These are phyloP conservation scores for Hydra vulgaris DNA, from an alignment of 30 jellyfish, hydroid and myxozoan species.

Conservation along the genomic window DNA sequence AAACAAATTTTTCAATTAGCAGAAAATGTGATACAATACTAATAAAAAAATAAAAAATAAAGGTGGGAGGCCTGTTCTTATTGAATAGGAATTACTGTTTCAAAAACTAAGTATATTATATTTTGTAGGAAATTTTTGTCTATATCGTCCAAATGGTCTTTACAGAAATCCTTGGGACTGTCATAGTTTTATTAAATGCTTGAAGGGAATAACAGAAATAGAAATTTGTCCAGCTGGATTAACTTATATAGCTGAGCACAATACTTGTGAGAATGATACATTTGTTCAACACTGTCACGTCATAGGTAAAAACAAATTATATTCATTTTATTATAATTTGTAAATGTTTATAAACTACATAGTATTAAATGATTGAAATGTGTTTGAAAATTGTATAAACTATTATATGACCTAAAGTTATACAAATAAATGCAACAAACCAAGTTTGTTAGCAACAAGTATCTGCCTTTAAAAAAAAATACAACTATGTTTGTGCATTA, in stretches of 20 bases:
- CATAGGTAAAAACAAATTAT: background rate
- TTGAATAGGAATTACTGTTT: too few species aligned
- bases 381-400: too few species aligned
- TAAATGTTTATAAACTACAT: background rate
- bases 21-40: too few species aligned
- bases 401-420: too few species aligned
- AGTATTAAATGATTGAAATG: too few species aligned
- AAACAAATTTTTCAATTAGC: too few species aligned
- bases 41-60: too few species aligned
- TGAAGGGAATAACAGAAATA: background rate
- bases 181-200: constrained; percentile 13
- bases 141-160: constrained; percentile 14
- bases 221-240: constrained; percentile 12
- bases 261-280: constrained; percentile 6
- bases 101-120: background rate
- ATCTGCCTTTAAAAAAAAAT: too few species aligned
- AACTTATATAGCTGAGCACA: background rate
- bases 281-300: background rate
- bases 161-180: constrained; percentile 29
- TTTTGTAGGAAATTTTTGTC: constrained; percentile 14
- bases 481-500: too few species aligned
- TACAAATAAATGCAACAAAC: too few species aligned
- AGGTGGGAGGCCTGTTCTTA: background rate
- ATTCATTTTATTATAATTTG: background rate
- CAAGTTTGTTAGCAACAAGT: too few species aligned